A percentile compares a stretch with the other conserved stretches of the same genome.
phyloP scores from a whole-genome alignment of 64 coral and sea anemone genomes.

The Montipora capricornis region DNA sequence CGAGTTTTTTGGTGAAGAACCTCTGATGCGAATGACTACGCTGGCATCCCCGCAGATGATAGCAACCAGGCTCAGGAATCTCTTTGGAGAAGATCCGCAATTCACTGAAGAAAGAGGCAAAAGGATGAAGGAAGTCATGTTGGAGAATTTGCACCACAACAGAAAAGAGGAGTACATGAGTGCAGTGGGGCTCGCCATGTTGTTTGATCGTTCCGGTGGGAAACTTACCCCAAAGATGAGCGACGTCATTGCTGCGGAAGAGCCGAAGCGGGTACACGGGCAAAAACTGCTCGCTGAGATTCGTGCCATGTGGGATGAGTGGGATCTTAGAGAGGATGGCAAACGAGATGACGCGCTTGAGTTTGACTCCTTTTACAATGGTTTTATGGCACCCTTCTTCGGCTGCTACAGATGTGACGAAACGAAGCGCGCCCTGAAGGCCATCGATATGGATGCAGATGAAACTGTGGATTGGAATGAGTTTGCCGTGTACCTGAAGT shows the following conservation, averaged over 20 bases:
- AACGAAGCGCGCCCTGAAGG: constrained; percentile 50
- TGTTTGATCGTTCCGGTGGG: constrained; percentile 75
- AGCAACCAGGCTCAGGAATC: constrained; percentile 27
- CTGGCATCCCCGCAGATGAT: constrained; percentile 73
- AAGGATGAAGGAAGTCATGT: constrained; percentile 61
- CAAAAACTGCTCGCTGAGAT: constrained; percentile 43
- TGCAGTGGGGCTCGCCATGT: constrained; percentile 33
- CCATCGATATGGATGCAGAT: constrained; percentile 74
- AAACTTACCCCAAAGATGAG: constrained; percentile 59
- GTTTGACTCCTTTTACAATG: constrained; percentile 72
- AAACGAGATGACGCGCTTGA: constrained; percentile 28
- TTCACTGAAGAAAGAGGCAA: constrained; percentile 77
- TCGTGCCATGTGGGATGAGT: constrained; percentile 72
- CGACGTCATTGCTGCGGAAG: constrained; percentile 21
- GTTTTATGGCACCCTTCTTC: constrained; percentile 70
- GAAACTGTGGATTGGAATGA: constrained; percentile 78
- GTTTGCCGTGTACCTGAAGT: constrained; percentile 67
- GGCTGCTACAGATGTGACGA: constrained; percentile 67
- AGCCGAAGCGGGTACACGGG: background rate
- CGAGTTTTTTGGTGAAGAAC: constrained; percentile 78
- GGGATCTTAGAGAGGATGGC: constrained; percentile 33
- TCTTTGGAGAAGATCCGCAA: constrained; percentile 80
- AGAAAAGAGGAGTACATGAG: constrained; percentile 79
- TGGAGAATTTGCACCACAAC: constrained; percentile 62
- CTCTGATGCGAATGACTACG: constrained; percentile 76